Evolutionary conservation across 2,888 invertebrate genomes (phyloP).

Genomic region (Amphipoea lucens): DNA sequence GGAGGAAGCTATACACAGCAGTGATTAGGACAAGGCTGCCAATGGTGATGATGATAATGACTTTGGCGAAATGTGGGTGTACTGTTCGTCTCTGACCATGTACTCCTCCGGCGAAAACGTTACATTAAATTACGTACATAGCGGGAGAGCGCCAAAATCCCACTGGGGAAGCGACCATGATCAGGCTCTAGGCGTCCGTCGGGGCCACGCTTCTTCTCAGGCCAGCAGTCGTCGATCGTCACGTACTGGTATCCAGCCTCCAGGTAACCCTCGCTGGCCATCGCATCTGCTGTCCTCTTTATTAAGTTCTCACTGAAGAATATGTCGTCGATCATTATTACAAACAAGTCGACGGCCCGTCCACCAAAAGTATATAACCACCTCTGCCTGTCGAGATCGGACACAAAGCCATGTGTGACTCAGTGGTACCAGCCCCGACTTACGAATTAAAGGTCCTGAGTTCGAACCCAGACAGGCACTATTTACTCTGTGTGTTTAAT

Average conservation of each 20-base stretch:
- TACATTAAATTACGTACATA: constrained; percentile 90
- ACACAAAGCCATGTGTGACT: no score
- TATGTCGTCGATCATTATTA: background rate
- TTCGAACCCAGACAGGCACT: no score
- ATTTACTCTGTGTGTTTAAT: no score
- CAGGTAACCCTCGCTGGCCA: constrained; percentile 92
- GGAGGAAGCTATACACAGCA: background rate
- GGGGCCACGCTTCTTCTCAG: constrained; percentile 91
- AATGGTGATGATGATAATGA: background rate
- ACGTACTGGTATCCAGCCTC: constrained; percentile 93
- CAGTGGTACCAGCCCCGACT: no score
- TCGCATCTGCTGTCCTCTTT: constrained; percentile 90
- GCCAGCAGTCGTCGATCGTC: constrained; percentile 94
- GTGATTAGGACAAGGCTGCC: background rate
- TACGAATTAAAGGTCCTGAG: no score
- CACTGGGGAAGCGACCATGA: constrained; percentile 92
- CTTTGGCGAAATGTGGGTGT: background rate
- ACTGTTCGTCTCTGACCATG: background rate
- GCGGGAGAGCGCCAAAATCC: constrained; percentile 92
- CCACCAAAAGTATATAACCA: background rate
- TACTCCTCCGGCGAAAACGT: background rate
- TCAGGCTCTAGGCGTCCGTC: constrained; percentile 92
- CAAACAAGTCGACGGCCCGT: background rate
- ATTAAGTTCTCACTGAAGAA: constrained; percentile 91
- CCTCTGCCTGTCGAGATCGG: background rate